phyloP scores from a whole-genome alignment of 2,888 invertebrate species.

The Drosophila helvetica region DNA sequence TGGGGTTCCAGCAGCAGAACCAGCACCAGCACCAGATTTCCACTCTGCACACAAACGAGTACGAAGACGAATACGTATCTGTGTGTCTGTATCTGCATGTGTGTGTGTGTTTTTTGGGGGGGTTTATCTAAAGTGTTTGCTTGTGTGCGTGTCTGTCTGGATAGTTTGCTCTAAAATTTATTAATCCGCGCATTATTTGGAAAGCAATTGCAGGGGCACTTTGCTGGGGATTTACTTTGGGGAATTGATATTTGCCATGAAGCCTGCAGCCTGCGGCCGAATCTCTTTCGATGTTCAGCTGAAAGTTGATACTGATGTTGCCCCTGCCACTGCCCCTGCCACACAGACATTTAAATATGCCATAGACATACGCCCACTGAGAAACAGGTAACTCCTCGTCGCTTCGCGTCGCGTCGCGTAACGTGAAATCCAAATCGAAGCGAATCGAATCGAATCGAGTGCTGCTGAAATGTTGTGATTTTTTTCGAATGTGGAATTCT shows the following conservation, averaged over 20 bases:
- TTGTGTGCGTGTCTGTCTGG: slow-evolving; percentile 1
- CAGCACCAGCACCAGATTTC: not conserved
- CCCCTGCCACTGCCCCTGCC: not conserved
- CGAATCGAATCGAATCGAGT: slow-evolving; percentile 32
- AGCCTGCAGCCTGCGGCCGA: slow-evolving; percentile 1
- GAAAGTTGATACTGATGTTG: slow-evolving; percentile 4
- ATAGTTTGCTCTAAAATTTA: slow-evolving; percentile 48
- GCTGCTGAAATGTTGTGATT: slow-evolving; percentile 22
- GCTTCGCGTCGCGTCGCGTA: too few species aligned
- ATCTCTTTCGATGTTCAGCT: not conserved
- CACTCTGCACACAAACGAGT: slow-evolving; percentile 2
- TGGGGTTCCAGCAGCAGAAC: too few species aligned
- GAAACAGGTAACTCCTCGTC: slow-evolving; percentile 34
- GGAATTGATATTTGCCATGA: slow-evolving; percentile 17
- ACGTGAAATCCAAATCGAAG: slow-evolving; percentile 39
- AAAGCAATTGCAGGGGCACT: slow-evolving; percentile 26
- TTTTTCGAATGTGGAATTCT: slow-evolving; percentile 33
- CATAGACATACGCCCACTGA: slow-evolving; percentile 54
- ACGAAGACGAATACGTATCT: slow-evolving; percentile 15
- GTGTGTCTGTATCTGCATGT: slow-evolving; percentile 16
- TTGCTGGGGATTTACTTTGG: slow-evolving; percentile 5
- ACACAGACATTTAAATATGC: not conserved
- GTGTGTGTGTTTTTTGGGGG: slow-evolving; percentile 3
- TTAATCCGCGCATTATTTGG: slow-evolving; percentile 45
- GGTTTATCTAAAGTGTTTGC: slow-evolving; percentile 15